phyloP scores from a whole-genome alignment of 2,797 vertebrate species.

The Morus bassanus region DNA sequence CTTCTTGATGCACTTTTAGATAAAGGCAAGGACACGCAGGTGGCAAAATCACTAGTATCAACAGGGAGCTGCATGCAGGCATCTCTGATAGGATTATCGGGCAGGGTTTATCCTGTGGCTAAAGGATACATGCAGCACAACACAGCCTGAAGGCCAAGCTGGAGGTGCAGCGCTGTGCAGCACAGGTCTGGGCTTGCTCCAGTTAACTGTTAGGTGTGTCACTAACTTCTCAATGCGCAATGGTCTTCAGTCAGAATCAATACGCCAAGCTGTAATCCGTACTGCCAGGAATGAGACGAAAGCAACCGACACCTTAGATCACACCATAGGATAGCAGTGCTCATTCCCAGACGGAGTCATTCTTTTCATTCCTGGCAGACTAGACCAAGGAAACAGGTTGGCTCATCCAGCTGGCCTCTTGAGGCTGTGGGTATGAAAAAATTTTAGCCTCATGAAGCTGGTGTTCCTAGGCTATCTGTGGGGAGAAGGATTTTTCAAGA shows the following conservation, averaged over 20 bases:
- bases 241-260: not conserved
- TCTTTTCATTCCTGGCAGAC: not conserved
- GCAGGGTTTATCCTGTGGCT: not conserved
- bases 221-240: fast-evolving
- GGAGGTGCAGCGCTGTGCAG: not conserved
- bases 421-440: not conserved
- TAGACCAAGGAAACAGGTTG: not conserved
- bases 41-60: not conserved
- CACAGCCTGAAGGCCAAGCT: not conserved
- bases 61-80: not conserved
- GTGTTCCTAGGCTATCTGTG: not conserved
- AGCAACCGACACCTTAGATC: not conserved
- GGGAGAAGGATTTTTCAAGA: not conserved
- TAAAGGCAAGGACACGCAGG: not conserved
- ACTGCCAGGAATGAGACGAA: not conserved
- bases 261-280: not conserved
- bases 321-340: not conserved
- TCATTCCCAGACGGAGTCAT: not conserved
- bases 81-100: not conserved
- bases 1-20: fast-evolving
- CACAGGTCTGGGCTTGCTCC: not conserved
- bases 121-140: fast-evolving
- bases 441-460: not conserved
- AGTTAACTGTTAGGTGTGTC: fast-evolving
- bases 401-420: not conserved